Conservation (phyloP, 2,797 vertebrate genomes). For the Meda fulgida region DNA sequence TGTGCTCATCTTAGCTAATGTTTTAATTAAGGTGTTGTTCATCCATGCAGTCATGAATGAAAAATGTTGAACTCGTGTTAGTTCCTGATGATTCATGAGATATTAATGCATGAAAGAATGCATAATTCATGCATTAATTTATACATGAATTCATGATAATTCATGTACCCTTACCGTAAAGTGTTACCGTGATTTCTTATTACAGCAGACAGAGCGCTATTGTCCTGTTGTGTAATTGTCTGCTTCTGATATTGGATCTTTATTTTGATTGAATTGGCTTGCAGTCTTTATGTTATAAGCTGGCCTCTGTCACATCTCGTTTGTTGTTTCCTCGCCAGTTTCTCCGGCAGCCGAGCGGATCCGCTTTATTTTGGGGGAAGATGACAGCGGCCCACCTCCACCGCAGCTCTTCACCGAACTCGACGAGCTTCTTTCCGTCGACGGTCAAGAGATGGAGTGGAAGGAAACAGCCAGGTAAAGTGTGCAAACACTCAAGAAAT, state of each 20-base stretch:
- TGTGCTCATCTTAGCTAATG: too few relatives aligned
- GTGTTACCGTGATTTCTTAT: too few relatives aligned
- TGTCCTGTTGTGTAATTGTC: neutral
- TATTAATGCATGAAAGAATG: too few relatives aligned
- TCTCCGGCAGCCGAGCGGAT: constrained; percentile 93
- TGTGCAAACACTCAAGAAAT: too few relatives aligned
- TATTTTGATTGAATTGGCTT: neutral
- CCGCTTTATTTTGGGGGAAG: constrained; percentile 95
- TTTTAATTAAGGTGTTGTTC: too few relatives aligned
- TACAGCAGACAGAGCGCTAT: neutral
- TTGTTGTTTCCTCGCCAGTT: constrained; percentile 75
- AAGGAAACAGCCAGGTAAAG: constrained; percentile 96
- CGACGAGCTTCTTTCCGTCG: constrained; percentile 90
- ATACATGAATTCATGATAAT: too few relatives aligned
- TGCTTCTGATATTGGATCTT: neutral
- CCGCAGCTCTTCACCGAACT: constrained; percentile 98
- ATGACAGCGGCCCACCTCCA: constrained; percentile 92
- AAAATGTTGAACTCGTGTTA: too few relatives aligned
- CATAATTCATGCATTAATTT: too few relatives aligned
- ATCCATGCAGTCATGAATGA: too few relatives aligned
- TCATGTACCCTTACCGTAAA: too few relatives aligned
- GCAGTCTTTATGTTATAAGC: neutral
- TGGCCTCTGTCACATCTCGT: constrained; percentile 5
- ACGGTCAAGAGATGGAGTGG: constrained; percentile 98
- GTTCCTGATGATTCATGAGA: too few relatives aligned